Conservation (phyloP, 2,797 vertebrate species). For the Neostethus bicornis region DNA sequence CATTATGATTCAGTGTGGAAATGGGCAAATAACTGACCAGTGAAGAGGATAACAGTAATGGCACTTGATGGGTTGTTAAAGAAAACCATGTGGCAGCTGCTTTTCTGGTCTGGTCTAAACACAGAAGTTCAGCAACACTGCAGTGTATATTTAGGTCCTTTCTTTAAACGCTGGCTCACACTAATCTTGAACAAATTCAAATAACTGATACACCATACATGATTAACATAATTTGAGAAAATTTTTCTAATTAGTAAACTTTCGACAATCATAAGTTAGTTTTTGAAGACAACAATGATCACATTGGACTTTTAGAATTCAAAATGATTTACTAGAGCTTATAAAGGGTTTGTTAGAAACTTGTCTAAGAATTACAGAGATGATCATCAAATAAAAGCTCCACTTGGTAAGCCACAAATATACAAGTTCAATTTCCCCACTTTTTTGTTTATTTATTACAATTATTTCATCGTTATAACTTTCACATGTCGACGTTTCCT, state of each 20-base stretch:
- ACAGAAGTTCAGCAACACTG: conserved; percentile 7
- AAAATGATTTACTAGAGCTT: conserved; percentile 25
- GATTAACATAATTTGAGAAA: conserved; percentile 15
- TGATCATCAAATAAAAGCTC: conserved; percentile 8
- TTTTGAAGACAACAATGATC: conserved; percentile 41
- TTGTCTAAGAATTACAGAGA: conserved; percentile 24
- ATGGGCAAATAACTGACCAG: conserved; percentile 43
- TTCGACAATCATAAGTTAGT: conserved; percentile 18
- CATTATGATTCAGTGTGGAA: conserved; percentile 40
- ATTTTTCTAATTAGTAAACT: conserved; percentile 20
- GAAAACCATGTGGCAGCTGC: conserved; percentile 9
- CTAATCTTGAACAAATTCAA: conserved; percentile 8
- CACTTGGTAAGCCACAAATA: conserved; percentile 59
- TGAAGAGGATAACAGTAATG: conserved; percentile 32
- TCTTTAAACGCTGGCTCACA: conserved; percentile 1
- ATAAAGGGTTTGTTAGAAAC: conserved; percentile 20
- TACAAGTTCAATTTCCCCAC: conserved; percentile 72
- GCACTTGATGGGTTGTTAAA: conserved; percentile 38
- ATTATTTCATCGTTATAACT: conserved; percentile 72
- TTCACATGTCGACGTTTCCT: conserved; percentile 70
- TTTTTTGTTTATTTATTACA: conserved; percentile 81
- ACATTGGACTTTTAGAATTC: conserved; percentile 19
- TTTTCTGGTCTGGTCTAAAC: conserved; percentile 4
- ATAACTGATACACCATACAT: conserved; percentile 9
- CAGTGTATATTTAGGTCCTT: not conserved